Evolutionary conservation across 2,888 invertebrate genomes (phyloP).

Genomic region (Caenorhabditis sulstoni): DNA sequence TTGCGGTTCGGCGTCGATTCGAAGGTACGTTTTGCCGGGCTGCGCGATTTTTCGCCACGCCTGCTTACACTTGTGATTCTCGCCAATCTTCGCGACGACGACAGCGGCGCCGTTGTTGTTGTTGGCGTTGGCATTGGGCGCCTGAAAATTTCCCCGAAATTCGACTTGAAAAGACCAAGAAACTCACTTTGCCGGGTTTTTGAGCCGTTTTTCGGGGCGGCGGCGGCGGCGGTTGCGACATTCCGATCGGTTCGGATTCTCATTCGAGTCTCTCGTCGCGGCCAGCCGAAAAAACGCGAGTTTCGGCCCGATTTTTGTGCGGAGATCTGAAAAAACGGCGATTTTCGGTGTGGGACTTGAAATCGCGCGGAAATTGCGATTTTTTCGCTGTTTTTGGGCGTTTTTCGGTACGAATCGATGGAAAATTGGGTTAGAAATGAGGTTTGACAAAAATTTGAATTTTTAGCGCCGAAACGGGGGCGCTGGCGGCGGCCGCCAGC

Average conservation of each 20-base stretch:
- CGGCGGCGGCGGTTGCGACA: conserved; percentile 3
- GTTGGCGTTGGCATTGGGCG: no score
- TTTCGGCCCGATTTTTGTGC: conserved; percentile 5
- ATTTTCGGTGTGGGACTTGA: no score
- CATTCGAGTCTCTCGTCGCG: conserved; percentile 12
- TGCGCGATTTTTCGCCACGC: conserved; percentile 29
- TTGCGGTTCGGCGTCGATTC: conserved; percentile 19
- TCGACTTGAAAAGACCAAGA: neutral
- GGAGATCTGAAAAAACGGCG: neutral
- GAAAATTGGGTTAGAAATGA: neutral
- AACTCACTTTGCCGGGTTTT: conserved; percentile 3
- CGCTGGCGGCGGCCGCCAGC: neutral
- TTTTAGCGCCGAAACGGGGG: neutral
- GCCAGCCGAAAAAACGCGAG: conserved; percentile 19
- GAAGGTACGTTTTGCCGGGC: neutral
- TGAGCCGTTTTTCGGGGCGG: conserved; percentile 4
- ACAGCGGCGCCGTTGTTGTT: no score
- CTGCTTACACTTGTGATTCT: conserved; percentile 36
- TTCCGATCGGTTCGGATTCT: conserved; percentile 1
- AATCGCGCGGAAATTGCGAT: neutral
- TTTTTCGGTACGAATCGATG: neutral
- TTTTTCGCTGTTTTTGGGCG: neutral
- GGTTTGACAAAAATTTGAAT: no score
- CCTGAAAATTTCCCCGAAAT: conserved; percentile 1
- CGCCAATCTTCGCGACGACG: conserved; percentile 6